Conservation (phyloP, 1,140 invertebrate genomes). For the Papilio xuthus region DNA sequence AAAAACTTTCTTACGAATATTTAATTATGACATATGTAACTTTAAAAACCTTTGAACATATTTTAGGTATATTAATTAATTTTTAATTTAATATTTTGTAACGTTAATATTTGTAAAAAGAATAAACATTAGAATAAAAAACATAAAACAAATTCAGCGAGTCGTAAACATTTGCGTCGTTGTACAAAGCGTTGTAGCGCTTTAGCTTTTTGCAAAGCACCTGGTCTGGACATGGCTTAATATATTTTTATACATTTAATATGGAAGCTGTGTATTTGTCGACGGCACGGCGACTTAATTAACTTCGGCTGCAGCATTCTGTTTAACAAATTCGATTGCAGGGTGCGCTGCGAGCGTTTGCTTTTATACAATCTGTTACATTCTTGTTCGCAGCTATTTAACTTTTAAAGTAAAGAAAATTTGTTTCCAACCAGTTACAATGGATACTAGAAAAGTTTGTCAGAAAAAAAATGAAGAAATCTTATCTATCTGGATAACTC, state of each 20-base stretch:
- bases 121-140: not conserved
- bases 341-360: conserved; percentile 11
- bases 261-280: conserved; percentile 45
- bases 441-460: not conserved
- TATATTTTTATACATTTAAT: conserved; percentile 45
- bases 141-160: conserved; percentile 14
- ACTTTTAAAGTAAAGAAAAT: conserved; percentile 27
- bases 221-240: conserved; percentile 25
- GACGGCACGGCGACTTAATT: conserved; percentile 48
- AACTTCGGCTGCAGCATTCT: conserved; percentile 48
- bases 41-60: not conserved
- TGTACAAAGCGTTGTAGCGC: conserved; percentile 8
- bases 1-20: no score
- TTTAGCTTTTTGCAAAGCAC: conserved; percentile 27
- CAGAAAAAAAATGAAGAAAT: not conserved
- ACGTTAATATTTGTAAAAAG: not conserved
- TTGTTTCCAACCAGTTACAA: not conserved
- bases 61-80: no score
- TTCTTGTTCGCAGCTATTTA: conserved; percentile 20
- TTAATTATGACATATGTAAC: not conserved
- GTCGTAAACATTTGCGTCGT: conserved; percentile 12
- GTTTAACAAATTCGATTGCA: conserved; percentile 51
- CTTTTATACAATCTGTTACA: conserved; percentile 35
- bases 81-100: no score
- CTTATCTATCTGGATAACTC: no score